These are phyloP conservation scores for Marronus borbonicus DNA, from an alignment of 2,888 invertebrate genomes.

Conservation along the genomic window DNA sequence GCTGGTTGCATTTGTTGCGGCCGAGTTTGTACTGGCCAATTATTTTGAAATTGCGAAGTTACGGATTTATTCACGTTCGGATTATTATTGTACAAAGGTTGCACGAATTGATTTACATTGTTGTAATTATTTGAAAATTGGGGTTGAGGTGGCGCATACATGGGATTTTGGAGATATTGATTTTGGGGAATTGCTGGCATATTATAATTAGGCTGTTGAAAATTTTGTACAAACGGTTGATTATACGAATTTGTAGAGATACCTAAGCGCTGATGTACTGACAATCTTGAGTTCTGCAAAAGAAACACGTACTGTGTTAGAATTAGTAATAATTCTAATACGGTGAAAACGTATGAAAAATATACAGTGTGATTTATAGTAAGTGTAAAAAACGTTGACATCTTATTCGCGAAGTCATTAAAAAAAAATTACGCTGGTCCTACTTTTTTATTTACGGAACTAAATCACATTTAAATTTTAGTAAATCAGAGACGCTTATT, in stretches of 20 bases:
- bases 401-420: no score
- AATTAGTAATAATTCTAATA: no score
- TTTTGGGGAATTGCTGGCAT: conserved; percentile 34
- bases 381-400: no score
- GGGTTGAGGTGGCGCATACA: conserved; percentile 45
- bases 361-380: no score
- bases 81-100: conserved; percentile 23
- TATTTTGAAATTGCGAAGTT: conserved; percentile 49
- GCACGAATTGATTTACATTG: conserved; percentile 36
- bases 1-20: conserved; percentile 27
- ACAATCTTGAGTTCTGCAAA: conserved; percentile 46
- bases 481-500: no score
- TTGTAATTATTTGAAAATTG: conserved; percentile 48
- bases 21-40: conserved; percentile 40
- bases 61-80: background rate
- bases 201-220: conserved; percentile 49
- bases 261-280: conserved; percentile 51
- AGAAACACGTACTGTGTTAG: background rate
- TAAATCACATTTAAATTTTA: no score
- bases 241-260: conserved; percentile 45
- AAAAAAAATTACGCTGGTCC: no score
- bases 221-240: conserved; percentile 31
- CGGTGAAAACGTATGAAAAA: no score
- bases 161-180: conserved; percentile 38
- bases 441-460: no score